These are phyloP conservation scores for Gymnogyps californianus DNA, from an alignment of 2,113 vertebrate species.

Conservation along the genomic window DNA sequence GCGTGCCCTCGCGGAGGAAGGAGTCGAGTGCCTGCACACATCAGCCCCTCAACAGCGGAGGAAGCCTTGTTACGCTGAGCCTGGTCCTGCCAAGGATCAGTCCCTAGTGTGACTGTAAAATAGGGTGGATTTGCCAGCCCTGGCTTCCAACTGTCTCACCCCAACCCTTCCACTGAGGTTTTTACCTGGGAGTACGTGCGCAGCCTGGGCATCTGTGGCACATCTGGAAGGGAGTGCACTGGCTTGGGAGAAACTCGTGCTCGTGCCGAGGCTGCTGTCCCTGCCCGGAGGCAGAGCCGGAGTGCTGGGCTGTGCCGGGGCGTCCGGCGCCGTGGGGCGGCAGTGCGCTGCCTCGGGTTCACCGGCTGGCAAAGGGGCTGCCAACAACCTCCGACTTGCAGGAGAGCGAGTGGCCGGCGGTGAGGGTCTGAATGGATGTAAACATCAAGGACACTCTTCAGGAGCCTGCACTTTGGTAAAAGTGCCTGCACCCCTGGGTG, in stretches of 20 bases:
- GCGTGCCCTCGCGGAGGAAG: neutral
- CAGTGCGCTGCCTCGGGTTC: neutral
- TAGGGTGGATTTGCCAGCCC: neutral
- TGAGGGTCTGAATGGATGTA: fast-evolving
- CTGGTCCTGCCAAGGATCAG: neutral
- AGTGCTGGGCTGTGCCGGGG: neutral
- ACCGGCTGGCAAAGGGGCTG: neutral
- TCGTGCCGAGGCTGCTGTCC: fast-evolving
- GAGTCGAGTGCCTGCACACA: fast-evolving
- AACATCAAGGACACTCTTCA: neutral
- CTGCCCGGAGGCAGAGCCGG: neutral
- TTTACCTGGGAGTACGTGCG: neutral
- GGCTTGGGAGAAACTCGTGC: neutral
- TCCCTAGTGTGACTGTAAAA: fast-evolving
- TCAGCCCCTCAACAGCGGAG: neutral
- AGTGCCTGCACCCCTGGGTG: too few species aligned
- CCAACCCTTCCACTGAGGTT: neutral
- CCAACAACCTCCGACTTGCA: fast-evolving
- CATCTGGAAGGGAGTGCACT: neutral
- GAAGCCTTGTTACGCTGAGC: neutral
- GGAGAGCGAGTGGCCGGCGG: fast-evolving
- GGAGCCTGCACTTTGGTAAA: fast-evolving
- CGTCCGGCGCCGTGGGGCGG: fast-evolving
- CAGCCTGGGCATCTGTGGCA: neutral
- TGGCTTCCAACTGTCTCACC: fast-evolving